These are phyloP conservation scores for Sminthurinus aureus DNA, from an alignment of 2,888 invertebrate genomes.

Conservation along the genomic window DNA sequence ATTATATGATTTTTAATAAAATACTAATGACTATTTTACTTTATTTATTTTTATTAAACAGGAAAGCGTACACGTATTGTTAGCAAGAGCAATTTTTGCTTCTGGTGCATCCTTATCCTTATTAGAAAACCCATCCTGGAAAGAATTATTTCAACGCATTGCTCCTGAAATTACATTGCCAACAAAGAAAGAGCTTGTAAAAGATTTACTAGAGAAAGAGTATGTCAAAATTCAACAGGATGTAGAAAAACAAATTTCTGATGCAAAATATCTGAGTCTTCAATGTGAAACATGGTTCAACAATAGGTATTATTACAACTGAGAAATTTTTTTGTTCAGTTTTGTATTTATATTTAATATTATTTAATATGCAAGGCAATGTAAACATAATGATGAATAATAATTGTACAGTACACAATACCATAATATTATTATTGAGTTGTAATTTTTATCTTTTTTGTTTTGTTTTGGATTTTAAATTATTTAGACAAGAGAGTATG, in stretches of 20 bases:
- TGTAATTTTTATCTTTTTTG: neutral
- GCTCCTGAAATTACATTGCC: slow-evolving; percentile 27
- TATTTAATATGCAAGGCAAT: neutral
- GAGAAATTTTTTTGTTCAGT: neutral
- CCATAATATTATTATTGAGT: neutral
- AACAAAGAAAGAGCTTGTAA: neutral
- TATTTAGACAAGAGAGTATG: slow-evolving; percentile 26
- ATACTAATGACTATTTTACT: too few relatives aligned
- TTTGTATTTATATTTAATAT: neutral
- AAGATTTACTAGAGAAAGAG: slow-evolving; percentile 24
- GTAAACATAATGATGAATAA: neutral
- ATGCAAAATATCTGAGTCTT: slow-evolving; percentile 23
- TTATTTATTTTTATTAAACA: neutral
- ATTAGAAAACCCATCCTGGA: slow-evolving; percentile 31
- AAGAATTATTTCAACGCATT: slow-evolving; percentile 26
- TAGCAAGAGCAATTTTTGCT: slow-evolving; percentile 15
- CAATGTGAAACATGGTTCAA: slow-evolving; percentile 32
- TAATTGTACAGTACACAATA: neutral
- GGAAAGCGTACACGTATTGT: slow-evolving; percentile 21
- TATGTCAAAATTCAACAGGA: slow-evolving; percentile 16
- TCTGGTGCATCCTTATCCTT: slow-evolving; percentile 13
- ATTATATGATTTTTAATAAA: neutral
- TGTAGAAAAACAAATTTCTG: slow-evolving; percentile 7
- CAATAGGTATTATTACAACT: slow-evolving; percentile 13
- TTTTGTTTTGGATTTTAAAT: too few relatives aligned